Conservation (phyloP, 2,888 invertebrate genomes). For the Sipha maydis region DNA sequence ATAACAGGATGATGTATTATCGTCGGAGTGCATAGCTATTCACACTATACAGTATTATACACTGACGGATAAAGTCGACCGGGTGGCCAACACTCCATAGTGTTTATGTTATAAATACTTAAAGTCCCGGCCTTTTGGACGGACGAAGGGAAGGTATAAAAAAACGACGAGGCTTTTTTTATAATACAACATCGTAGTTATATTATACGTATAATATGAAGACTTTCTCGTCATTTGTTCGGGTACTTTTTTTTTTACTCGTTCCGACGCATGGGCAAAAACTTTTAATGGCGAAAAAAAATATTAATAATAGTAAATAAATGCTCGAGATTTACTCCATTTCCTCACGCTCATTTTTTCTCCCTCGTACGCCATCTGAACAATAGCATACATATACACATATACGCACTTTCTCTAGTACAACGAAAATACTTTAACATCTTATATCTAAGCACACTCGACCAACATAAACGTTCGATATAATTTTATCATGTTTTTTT, state of each 20-base stretch:
- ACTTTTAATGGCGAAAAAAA: conserved; percentile 15
- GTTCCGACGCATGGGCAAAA: background rate
- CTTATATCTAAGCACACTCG: conserved; percentile 18
- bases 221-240: background rate
- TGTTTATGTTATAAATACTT: background rate
- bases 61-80: no score
- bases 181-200: background rate
- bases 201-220: background rate
- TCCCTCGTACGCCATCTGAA: background rate
- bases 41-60: no score
- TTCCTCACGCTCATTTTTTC: background rate
- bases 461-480: conserved; percentile 7
- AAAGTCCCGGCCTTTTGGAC: background rate
- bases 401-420: background rate
- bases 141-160: background rate
- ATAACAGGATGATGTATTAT: no score
- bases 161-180: background rate
- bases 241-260: background rate
- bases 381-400: background rate
- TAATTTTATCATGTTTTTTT: background rate
- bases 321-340: background rate
- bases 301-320: conserved; percentile 2
- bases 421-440: conserved; percentile 16
- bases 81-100: background rate
- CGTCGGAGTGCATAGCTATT: no score